phyloP scores from a whole-genome alignment of 1,140 invertebrate species.

The Drosophila setifemur region DNA sequence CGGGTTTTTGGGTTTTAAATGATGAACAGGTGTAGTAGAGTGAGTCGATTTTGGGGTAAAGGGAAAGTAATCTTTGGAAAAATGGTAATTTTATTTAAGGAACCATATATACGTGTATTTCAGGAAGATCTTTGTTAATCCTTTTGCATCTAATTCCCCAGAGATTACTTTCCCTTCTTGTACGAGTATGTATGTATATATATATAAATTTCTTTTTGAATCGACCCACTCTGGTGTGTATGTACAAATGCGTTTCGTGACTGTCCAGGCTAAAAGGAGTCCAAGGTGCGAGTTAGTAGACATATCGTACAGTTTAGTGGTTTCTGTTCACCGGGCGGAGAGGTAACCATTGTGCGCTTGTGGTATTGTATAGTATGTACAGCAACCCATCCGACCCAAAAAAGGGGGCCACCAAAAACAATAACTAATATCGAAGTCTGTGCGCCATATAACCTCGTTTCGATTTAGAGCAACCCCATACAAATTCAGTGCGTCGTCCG shows the following conservation, averaged over 20 bases:
- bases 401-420: slow-evolving; percentile 21
- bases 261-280: slow-evolving; percentile 57
- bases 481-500: slow-evolving; percentile 4
- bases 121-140: no score
- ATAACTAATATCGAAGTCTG: slow-evolving; percentile 42
- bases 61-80: not conserved
- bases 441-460: slow-evolving; percentile 68
- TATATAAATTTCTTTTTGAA: no score
- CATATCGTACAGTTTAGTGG: slow-evolving; percentile 63
- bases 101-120: no score
- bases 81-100: no score
- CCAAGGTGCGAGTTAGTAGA: slow-evolving; percentile 71
- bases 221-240: slow-evolving; percentile 13
- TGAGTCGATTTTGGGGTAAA: not conserved
- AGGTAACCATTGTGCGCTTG: slow-evolving; percentile 35
- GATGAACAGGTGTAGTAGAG: not conserved
- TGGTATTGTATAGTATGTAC: slow-evolving; percentile 20
- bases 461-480: slow-evolving; percentile 23
- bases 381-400: slow-evolving; percentile 29
- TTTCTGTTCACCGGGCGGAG: slow-evolving; percentile 38
- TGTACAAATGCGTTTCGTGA: slow-evolving; percentile 53
- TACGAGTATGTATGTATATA: no score
- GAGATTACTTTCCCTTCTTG: not conserved
- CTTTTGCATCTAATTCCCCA: no score
- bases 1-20: not conserved